Percentiles rank a stretch among this genome's conserved stretches.
Conservation (phyloP, 2,797 vertebrate genomes). For the Artibeus jamaicensis region DNA sequence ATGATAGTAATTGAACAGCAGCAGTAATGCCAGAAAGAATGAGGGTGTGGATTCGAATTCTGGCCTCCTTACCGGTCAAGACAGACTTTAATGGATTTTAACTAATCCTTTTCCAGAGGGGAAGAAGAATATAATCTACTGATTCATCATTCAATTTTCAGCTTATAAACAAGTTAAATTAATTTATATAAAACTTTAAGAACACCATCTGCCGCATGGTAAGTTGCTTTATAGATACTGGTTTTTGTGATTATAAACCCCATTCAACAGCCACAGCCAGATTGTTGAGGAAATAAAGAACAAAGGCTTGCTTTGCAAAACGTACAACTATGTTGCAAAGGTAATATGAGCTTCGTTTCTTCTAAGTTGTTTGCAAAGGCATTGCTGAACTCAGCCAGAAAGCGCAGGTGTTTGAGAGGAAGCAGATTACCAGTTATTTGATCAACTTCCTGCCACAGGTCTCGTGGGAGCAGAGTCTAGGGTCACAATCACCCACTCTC, state of each 20-base stretch:
- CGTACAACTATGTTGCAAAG: background rate
- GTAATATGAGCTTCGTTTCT: constrained; percentile 23
- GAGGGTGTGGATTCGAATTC: background rate
- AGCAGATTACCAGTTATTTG: background rate
- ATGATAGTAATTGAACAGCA: background rate
- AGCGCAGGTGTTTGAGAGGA: constrained; percentile 55
- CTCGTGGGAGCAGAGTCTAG: constrained; percentile 19
- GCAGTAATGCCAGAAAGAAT: background rate
- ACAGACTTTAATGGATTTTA: constrained; percentile 5
- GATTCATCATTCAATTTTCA: background rate
- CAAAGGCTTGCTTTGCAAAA: background rate
- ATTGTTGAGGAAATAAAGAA: constrained; percentile 27
- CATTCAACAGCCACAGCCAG: background rate
- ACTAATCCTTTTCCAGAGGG: background rate
- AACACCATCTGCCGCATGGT: background rate
- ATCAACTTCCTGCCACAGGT: constrained; percentile 53
- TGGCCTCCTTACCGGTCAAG: background rate
- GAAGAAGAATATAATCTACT: background rate
- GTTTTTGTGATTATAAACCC: background rate
- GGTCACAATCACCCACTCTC: background rate
- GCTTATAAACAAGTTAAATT: background rate
- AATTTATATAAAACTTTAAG: background rate
- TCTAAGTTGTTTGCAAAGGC: constrained; percentile 6
- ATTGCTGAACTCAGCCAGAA: constrained; percentile 4
- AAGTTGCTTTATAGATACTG: background rate